Base-by-base conservation (phyloP, 2,888 invertebrate species). In the Synanthedon andrenaeformis region DNA sequence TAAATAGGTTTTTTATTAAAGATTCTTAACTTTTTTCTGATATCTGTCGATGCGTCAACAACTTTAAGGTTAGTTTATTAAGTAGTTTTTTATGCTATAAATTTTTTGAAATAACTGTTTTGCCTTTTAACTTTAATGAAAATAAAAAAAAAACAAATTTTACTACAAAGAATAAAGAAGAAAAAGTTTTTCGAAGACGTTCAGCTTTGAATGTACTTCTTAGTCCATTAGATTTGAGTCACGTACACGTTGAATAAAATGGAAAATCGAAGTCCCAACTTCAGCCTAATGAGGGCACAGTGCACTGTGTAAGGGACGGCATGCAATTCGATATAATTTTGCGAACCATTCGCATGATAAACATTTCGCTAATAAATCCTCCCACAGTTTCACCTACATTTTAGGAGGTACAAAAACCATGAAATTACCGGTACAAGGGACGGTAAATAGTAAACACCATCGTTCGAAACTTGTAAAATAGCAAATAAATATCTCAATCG, bases 401-500 rank as follows among this genome's bases (percentile, higher is more conserved):
- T 67, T 55, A 66, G 65, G 65, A 66, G 67, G 62, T 65, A 65
- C 45, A 72, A 12, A 72, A 72, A 67, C 65, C 66, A 62, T 61
- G 62, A 62, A 70, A 73, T 71, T 71, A 72, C 66, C 61, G 64
- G 57, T 49, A 52, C 56, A 55, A 55, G 58, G 52, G 45, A 35
- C 10, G 35, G 35, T 35, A 35, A 35, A 56, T 58, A 64, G 69
- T 72, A 68, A 76, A 74, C 71, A 66, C 70, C 62, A 58, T 68
- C 68, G 58, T 59, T 66, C 63, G 66, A 62, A 76, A 81, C 70
- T 80, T 72, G 76, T 72, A 67, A 74, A 77, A 75, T 73, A 75
- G 71, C 66, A 67, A 78, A 79, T 80, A 80, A 82, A 82, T 81
- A 79, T 81, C 79, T 78, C 76, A 77, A 45, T 45, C 45, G 45